phyloP scores from a whole-genome alignment of 2,113 vertebrate genomes.

The Progne subis region DNA sequence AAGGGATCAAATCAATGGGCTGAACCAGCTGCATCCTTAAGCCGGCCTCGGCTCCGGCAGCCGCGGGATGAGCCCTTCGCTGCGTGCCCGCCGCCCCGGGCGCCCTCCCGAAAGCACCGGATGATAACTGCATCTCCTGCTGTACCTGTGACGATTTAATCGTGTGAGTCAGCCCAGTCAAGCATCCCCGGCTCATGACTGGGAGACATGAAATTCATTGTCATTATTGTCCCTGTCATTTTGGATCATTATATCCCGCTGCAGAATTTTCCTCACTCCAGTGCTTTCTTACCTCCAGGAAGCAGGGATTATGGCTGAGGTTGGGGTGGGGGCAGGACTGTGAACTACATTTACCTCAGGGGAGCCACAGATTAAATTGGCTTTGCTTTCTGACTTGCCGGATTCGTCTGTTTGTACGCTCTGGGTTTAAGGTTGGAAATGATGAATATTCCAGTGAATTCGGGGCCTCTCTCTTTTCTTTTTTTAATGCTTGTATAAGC shows the following conservation, averaged over 20 bases:
- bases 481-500: conserved; percentile 45
- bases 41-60: conserved; percentile 30
- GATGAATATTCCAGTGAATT: conserved; percentile 77
- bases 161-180: conserved; percentile 95
- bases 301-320: conserved; percentile 86
- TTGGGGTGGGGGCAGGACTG: conserved; percentile 80
- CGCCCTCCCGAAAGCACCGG: conserved; percentile 77
- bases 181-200: conserved; percentile 93
- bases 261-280: conserved; percentile 95
- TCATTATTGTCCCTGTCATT: conserved; percentile 99
- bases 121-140: conserved; percentile 83
- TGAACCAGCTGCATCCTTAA: conserved; percentile 42
- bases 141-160: conserved; percentile 99
- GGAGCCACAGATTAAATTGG: conserved; percentile 92
- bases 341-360: conserved; percentile 87
- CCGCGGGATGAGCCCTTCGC: conserved; percentile 17
- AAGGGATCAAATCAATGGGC: conserved; percentile 26
- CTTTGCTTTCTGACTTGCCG: conserved; percentile 83
- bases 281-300: conserved; percentile 95
- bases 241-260: conserved; percentile 95
- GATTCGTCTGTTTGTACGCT: conserved; percentile 79
- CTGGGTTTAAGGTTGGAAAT: conserved; percentile 75
- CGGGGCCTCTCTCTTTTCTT: not conserved
- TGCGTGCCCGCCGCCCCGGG: conserved; percentile 57
- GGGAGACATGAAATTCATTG: conserved; percentile 99